Conservation (phyloP, 64 coral and sea anemone species). For the Montipora capricornis region DNA sequence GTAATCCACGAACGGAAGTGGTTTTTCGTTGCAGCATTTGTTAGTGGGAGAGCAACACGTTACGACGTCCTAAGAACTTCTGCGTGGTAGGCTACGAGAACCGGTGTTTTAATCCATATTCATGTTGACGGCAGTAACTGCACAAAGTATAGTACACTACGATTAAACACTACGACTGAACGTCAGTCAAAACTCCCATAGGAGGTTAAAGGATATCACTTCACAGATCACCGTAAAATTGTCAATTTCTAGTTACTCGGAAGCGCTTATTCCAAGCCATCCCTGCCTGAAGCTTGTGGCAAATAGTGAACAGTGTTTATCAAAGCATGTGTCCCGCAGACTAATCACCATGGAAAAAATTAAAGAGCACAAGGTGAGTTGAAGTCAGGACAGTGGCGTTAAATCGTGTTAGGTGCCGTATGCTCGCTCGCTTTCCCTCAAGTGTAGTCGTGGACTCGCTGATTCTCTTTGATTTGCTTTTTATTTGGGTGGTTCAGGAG, state of each 20-base stretch:
- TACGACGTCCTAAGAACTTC: too few species aligned
- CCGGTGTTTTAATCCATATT: not conserved
- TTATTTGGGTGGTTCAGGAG: too few species aligned
- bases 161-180: not conserved
- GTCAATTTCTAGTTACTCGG: conserved; percentile 58
- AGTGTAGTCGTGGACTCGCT: not conserved
- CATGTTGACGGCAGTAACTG: not conserved
- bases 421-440: not conserved
- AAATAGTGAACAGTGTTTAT: conserved; percentile 95
- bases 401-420: not conserved
- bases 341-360: conserved; percentile 96
- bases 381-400: not conserved
- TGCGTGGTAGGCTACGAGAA: too few species aligned
- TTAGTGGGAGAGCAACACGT: too few species aligned
- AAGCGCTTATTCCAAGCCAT: conserved; percentile 69
- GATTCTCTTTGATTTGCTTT: too few species aligned
- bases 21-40: too few species aligned
- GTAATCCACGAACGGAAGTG: too few species aligned
- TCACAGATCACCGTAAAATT: not conserved
- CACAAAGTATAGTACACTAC: not conserved
- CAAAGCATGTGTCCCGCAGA: conserved; percentile 80
- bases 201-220: too few species aligned
- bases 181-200: not conserved
- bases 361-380: conserved; percentile 64
- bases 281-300: conserved; percentile 91